These are phyloP conservation scores for Macquaria australasica DNA, from an alignment of 2,113 vertebrate species.

Conservation along the genomic window DNA sequence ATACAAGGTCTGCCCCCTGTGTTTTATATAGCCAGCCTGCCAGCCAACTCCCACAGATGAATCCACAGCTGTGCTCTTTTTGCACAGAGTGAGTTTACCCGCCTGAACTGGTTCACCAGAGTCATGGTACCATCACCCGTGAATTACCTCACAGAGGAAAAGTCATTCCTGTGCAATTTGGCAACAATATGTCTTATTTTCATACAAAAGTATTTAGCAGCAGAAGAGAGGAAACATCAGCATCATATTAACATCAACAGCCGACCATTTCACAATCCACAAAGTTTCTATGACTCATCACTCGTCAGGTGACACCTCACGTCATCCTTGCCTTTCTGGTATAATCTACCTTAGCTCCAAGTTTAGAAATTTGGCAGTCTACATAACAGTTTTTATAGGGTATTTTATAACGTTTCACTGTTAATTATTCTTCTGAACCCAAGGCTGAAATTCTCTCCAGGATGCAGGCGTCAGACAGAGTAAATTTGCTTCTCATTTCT, in stretches of 20 bases:
- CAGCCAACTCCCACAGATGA: constrained; percentile 79
- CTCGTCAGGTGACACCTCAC: constrained; percentile 44
- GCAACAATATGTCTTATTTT: constrained; percentile 36
- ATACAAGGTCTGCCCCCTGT: constrained; percentile 83
- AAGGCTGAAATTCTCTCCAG: constrained; percentile 71
- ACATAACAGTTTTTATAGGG: constrained; percentile 62
- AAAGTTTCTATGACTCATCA: constrained; percentile 33
- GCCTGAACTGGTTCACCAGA: constrained; percentile 55
- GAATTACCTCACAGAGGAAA: constrained; percentile 48
- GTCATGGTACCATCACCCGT: constrained; percentile 50
- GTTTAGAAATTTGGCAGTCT: constrained; percentile 63
- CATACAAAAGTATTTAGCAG: constrained; percentile 20
- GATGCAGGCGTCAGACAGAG: constrained; percentile 56
- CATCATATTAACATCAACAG: constrained; percentile 2
- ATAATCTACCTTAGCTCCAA: constrained; percentile 31
- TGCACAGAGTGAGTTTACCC: constrained; percentile 60
- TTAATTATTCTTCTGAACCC: constrained; percentile 74
- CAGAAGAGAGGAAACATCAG: not conserved
- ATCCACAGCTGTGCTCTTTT: constrained; percentile 72
- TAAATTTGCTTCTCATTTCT: constrained; percentile 73
- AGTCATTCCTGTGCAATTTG: constrained; percentile 18
- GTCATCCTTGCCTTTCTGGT: constrained; percentile 39
- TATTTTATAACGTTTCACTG: constrained; percentile 82
- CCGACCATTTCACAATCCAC: constrained; percentile 24
- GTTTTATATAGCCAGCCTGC: constrained; percentile 76